Base-by-base conservation (phyloP, 37 sponge, comb jelly and placozoan genomes). In the Cladorhizidae sp. region DNA sequence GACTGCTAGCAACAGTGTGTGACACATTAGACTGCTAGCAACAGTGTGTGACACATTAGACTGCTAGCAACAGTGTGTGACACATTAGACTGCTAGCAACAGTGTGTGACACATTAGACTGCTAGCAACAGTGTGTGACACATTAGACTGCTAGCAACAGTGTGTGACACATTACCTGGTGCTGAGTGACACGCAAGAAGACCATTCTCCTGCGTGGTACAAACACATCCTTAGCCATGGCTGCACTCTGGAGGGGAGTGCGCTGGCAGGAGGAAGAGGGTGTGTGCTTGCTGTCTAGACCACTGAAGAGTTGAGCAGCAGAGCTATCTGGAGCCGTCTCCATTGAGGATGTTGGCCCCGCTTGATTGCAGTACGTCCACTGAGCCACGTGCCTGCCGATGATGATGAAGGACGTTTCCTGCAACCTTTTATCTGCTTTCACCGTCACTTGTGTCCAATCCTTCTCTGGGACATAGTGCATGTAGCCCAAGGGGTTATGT, bases 181-280 rank as follows among this genome's bases (percentile, higher is more conserved):
- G 3, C 7, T 39, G 14, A 0, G 79, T 56, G 14, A 85, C 26
- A 8, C 11, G 51, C 33, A 80, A 26, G 12, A 80, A 21, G 1
- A 80, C 51, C 63, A 92, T 18, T 40, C 80, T 74, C 43, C 87
- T 84, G 22, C 92, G 84, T 23, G 92, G 92, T 0, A 92, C 73
- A 62, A 87, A 92, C 1, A 59, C 42, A 18, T 62, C 55, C 59
- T 65, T 79, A 25, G 81, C 81, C 42, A 71, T 5, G 33, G 64
- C 63, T 35, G 80, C 68, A 28, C 75, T 11, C 33, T 78, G 87
- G 31, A 91, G 55, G 17, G 78, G 72, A 37, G 73, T 64, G 3
- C 3, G 39, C n/a, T 56, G 0, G 5, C 2, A 17, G 26, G 67
- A 32, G 28, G 28, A 28, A 12, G 61, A 59, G 25, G 31, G 43